A percentile compares a stretch with the other conserved stretches of the same genome.
Evolutionary conservation across 2,888 invertebrate species (phyloP).

Genomic region (Leptura quadrifasciata): DNA sequence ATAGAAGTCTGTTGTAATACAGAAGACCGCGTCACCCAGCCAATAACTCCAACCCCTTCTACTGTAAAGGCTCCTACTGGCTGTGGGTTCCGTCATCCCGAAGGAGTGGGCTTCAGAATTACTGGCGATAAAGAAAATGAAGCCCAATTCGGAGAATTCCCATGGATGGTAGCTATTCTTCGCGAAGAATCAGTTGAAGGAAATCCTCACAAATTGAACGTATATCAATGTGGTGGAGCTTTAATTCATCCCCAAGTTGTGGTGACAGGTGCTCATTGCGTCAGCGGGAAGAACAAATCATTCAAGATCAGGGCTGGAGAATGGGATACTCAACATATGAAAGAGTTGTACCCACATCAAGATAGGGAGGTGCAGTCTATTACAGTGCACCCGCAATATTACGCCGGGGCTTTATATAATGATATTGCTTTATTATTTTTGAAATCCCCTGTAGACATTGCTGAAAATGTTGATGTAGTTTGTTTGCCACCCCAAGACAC

Average conservation of each 20-base stretch:
- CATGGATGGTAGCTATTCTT: slow-evolving; percentile 89
- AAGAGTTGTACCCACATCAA: slow-evolving; percentile 77
- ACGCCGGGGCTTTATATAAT: slow-evolving; percentile 65
- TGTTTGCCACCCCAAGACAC: slow-evolving; percentile 66
- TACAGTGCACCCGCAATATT: slow-evolving; percentile 65
- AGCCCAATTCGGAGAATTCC: slow-evolving; percentile 87
- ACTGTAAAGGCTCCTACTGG: slow-evolving; percentile 68
- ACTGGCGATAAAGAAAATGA: slow-evolving; percentile 81
- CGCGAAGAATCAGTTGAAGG: slow-evolving; percentile 75
- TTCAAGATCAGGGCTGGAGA: slow-evolving; percentile 82
- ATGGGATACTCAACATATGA: slow-evolving; percentile 88
- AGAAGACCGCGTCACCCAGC: slow-evolving; percentile 63
- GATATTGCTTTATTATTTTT: slow-evolving; percentile 68
- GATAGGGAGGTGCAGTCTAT: slow-evolving; percentile 76
- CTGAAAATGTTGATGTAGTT: slow-evolving; percentile 64
- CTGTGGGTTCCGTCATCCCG: slow-evolving; percentile 84
- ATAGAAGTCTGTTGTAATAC: slow-evolving; percentile 77
- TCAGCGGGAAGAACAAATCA: slow-evolving; percentile 71
- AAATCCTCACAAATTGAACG: slow-evolving; percentile 57
- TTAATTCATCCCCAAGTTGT: slow-evolving; percentile 85
- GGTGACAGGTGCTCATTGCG: slow-evolving; percentile 89
- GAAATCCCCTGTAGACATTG: slow-evolving; percentile 61
- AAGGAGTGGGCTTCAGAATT: slow-evolving; percentile 85
- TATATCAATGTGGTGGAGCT: slow-evolving; percentile 82
- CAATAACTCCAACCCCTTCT: slow-evolving; percentile 61